These are phyloP conservation scores for Poliocrania exsul DNA, from an alignment of 2,797 vertebrate genomes.

Conservation along the genomic window DNA sequence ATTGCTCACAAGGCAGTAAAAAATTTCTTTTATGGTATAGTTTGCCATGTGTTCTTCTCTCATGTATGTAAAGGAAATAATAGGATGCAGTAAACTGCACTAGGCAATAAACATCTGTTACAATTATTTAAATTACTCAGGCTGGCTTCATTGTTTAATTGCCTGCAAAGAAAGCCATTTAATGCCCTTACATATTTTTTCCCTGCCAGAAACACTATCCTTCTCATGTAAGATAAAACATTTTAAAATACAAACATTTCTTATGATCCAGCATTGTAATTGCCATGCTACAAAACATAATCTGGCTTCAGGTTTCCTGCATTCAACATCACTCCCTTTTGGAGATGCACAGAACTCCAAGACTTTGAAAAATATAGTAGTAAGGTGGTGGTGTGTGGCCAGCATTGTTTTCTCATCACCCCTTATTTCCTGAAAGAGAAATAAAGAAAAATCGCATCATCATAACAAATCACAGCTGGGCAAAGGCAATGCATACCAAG, in stretches of 20 bases:
- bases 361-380: background rate
- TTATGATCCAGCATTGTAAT: background rate
- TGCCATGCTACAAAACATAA: background rate
- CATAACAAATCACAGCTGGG: background rate
- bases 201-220: conserved; percentile 18
- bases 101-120: conserved; percentile 65
- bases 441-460: background rate
- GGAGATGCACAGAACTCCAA: background rate
- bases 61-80: conserved; percentile 43
- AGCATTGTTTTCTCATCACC: background rate
- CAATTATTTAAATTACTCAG: conserved; percentile 58
- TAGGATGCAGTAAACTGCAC: conserved; percentile 34
- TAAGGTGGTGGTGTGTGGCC: background rate
- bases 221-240: conserved; percentile 48
- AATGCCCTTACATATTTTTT: conserved; percentile 13
- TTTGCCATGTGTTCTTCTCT: conserved; percentile 29
- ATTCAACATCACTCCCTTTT: background rate
- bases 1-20: conserved; percentile 41
- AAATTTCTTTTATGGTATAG: conserved; percentile 30
- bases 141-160: conserved; percentile 56
- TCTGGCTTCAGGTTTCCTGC: background rate
- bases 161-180: conserved; percentile 52
- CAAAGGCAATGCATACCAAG: background rate
- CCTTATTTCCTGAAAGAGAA: background rate
- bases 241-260: conserved; percentile 21